phyloP scores from a whole-genome alignment of 1,140 invertebrate species.

The Bombus soroeensis region DNA sequence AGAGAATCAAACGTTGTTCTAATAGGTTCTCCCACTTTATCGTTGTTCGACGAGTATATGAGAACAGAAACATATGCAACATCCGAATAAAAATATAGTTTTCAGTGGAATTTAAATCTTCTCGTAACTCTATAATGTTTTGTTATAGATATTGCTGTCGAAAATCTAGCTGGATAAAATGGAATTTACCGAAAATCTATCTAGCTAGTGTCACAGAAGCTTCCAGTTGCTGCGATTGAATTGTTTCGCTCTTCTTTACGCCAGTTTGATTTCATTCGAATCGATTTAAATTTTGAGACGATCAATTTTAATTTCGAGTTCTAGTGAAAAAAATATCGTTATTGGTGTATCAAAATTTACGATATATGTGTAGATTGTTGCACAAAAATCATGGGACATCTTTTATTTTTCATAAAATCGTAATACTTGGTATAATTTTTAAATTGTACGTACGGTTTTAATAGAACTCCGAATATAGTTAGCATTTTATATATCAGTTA shows the following conservation, averaged over 20 bases:
- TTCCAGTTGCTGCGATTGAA: not conserved
- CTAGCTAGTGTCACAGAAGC: not conserved
- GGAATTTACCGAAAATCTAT: not conserved
- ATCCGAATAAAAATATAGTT: too few species aligned
- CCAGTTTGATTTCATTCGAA: not conserved
- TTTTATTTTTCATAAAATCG: too few species aligned
- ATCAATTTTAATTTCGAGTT: not conserved
- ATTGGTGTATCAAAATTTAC: too few species aligned
- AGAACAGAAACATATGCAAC: too few species aligned
- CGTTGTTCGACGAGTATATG: not conserved
- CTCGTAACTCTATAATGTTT: not conserved
- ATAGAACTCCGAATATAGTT: too few species aligned
- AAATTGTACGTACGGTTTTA: too few species aligned
- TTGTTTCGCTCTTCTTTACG: not conserved
- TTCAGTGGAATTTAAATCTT: not conserved
- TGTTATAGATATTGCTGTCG: not conserved
- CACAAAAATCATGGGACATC: too few species aligned
- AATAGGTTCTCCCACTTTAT: slow-evolving; percentile 5
- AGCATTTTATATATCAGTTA: too few species aligned
- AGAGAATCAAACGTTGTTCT: not conserved
- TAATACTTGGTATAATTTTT: too few species aligned
- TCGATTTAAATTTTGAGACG: not conserved
- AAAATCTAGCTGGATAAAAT: not conserved
- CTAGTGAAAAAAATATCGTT: too few species aligned
- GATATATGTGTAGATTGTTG: too few species aligned